A percentile compares a stretch with the other conserved stretches of the same genome.
These are phyloP conservation scores for Sipunculus nudus DNA, from an alignment of 2,888 invertebrate genomes.

Conservation along the genomic window DNA sequence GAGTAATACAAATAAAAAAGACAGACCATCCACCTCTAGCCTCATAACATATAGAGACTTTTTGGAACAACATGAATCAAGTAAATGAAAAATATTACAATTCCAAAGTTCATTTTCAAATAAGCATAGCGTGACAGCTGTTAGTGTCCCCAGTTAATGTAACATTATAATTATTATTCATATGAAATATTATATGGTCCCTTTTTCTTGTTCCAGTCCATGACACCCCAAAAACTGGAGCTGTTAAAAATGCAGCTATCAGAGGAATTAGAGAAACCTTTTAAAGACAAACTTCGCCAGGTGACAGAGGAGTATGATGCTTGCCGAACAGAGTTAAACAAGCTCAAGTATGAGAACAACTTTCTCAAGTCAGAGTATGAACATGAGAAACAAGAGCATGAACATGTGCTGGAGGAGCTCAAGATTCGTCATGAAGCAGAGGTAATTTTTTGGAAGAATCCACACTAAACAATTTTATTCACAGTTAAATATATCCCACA, in stretches of 20 bases:
- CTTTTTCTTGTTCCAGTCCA: slow-evolving; percentile 39
- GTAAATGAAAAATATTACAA: too few relatives aligned
- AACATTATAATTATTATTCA: too few relatives aligned
- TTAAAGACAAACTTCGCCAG: slow-evolving; percentile 51
- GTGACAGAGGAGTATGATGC: slow-evolving; percentile 59
- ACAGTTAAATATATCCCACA: neutral
- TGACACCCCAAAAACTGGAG: slow-evolving; percentile 59
- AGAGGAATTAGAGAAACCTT: slow-evolving; percentile 58
- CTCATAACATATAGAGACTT: too few relatives aligned
- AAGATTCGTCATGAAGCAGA: slow-evolving; percentile 62
- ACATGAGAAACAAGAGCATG: slow-evolving; percentile 55
- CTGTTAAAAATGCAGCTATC: slow-evolving; percentile 53
- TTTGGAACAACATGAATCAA: too few relatives aligned
- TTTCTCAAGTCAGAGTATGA: slow-evolving; percentile 66
- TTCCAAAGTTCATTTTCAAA: too few relatives aligned
- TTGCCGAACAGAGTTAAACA: slow-evolving; percentile 53
- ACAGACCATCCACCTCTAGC: too few relatives aligned
- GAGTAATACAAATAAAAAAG: too few relatives aligned
- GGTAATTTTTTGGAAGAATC: slow-evolving; percentile 46
- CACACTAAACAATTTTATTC: neutral
- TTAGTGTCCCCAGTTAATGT: too few relatives aligned
- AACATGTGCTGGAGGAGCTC: slow-evolving; percentile 55
- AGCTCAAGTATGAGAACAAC: slow-evolving; percentile 60
- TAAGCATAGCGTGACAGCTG: too few relatives aligned
- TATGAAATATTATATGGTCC: too few relatives aligned